phyloP scores from a whole-genome alignment of 1,140 invertebrate genomes.

The Acromyrmex charruanus region DNA sequence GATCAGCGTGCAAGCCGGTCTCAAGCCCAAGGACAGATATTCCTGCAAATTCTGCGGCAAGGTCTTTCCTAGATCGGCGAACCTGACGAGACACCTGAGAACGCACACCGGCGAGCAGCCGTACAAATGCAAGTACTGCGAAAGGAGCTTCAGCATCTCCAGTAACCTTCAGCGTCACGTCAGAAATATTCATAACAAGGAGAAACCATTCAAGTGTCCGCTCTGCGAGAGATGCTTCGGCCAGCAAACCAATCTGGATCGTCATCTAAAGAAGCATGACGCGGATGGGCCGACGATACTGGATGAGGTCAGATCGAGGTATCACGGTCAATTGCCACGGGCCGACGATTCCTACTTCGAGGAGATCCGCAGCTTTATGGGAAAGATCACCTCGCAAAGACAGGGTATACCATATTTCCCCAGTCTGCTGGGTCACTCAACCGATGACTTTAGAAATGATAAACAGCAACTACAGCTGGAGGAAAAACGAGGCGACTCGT shows the following conservation, averaged over 20 bases:
- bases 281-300: constrained; percentile 93
- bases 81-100: constrained; percentile 97
- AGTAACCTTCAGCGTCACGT: constrained; percentile 99
- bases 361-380: constrained; percentile 97
- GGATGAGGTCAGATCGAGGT: constrained; percentile 87
- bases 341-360: constrained; percentile 96
- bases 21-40: constrained; percentile 95
- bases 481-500: constrained; percentile 87
- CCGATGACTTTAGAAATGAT: constrained; percentile 83
- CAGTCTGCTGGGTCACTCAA: constrained; percentile 78
- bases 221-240: constrained; percentile 97
- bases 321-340: constrained; percentile 82
- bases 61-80: constrained; percentile 99
- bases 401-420: constrained; percentile 84
- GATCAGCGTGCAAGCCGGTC: constrained; percentile 83
- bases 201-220: constrained; percentile 95
- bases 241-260: constrained; percentile 99
- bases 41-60: constrained; percentile 99
- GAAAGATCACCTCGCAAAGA: constrained; percentile 91
- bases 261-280: constrained; percentile 99
- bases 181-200: constrained; percentile 99
- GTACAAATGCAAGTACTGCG: constrained; percentile 99
- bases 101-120: constrained; percentile 99
- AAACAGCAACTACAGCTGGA: constrained; percentile 84
- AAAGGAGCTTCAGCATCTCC: constrained; percentile 99